phyloP scores from a whole-genome alignment of 1,140 invertebrate genomes.

The Stegodyphus mimosarum region DNA sequence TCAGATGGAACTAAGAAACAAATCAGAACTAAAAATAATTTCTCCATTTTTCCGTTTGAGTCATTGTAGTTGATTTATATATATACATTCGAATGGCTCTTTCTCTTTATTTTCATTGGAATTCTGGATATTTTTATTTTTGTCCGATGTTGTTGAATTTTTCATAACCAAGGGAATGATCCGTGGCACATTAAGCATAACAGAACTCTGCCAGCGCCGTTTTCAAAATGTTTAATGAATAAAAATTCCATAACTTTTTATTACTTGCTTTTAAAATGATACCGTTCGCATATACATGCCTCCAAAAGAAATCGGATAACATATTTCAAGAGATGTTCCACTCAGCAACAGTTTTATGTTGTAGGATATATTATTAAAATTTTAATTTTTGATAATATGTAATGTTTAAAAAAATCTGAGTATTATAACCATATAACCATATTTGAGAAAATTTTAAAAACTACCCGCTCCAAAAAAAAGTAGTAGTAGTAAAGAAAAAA shows the following conservation, averaged over 20 bases:
- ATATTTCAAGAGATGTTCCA: neutral
- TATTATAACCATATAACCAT: no score
- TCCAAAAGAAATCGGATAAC: neutral
- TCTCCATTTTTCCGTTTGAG: neutral
- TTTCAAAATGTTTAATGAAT: conserved; percentile 35
- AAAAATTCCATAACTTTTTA: conserved; percentile 52
- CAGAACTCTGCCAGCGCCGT: neutral
- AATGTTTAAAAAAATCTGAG: no score
- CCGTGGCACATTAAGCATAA: conserved; percentile 31
- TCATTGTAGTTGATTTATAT: conserved; percentile 55
- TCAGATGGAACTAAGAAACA: conserved; percentile 49
- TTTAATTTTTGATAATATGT: no score
- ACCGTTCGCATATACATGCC: neutral
- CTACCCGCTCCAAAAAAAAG: no score
- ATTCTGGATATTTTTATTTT: neutral
- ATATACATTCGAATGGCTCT: conserved; percentile 6
- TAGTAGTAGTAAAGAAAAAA: no score
- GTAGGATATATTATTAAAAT: no score
- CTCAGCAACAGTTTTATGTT: neutral
- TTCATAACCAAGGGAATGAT: conserved; percentile 53
- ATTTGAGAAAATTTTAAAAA: no score
- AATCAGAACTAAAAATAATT: conserved; percentile 41
- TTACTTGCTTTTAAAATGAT: conserved; percentile 5
- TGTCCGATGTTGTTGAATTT: conserved; percentile 31
- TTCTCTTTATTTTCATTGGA: conserved; percentile 9